phyloP scores from a whole-genome alignment of 2,113 vertebrate species.

The Penelope pileata region DNA sequence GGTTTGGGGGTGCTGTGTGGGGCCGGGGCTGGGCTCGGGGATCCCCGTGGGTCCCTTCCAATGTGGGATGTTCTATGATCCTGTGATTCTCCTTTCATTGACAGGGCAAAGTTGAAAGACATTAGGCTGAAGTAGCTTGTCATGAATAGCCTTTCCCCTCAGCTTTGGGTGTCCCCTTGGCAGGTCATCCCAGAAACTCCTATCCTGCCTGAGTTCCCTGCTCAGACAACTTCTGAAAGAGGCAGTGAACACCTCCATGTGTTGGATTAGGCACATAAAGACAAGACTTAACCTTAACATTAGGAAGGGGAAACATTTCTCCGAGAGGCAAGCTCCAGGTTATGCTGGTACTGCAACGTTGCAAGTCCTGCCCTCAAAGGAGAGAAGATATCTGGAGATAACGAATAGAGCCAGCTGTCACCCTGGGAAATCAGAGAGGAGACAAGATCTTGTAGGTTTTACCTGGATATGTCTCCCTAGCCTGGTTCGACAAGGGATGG shows the following conservation, averaged over 20 bases:
- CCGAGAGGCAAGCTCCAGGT: neutral
- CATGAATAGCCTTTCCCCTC: neutral
- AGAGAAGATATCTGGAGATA: neutral
- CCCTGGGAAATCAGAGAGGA: rapidly evolving
- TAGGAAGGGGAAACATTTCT: neutral
- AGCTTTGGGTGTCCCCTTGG: neutral
- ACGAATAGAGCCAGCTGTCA: neutral
- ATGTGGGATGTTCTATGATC: too few species aligned
- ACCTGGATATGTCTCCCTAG: neutral
- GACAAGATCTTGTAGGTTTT: neutral
- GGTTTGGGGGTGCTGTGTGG: too few species aligned
- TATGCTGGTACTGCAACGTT: rapidly evolving
- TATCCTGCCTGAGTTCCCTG: rapidly evolving
- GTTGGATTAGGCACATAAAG: neutral
- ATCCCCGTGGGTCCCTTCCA: too few species aligned
- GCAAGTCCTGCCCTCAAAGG: neutral
- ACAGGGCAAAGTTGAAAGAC: neutral
- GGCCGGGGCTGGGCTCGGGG: too few species aligned
- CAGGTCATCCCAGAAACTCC: neutral
- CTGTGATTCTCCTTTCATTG: neutral
- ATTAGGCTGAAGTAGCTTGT: neutral
- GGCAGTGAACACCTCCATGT: rapidly evolving
- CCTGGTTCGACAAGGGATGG: neutral
- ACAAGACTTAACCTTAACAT: neutral
- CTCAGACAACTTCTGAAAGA: neutral